These are phyloP conservation scores for Atta texana DNA, from an alignment of 1,140 invertebrate species.

Conservation along the genomic window DNA sequence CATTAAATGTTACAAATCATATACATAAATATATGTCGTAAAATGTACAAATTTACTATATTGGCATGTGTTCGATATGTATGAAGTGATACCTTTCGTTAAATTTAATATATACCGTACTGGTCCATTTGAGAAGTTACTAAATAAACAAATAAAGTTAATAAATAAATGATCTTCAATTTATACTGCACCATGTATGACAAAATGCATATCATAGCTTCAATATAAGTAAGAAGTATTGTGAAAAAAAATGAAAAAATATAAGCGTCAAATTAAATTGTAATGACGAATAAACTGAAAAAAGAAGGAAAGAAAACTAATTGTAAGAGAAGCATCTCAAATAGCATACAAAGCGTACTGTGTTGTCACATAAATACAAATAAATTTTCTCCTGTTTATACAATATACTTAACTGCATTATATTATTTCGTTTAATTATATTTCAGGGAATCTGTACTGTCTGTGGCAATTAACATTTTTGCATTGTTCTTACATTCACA, in stretches of 20 bases:
- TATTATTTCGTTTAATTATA: conserved; percentile 34
- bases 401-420: conserved; percentile 3
- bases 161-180: conserved; percentile 30
- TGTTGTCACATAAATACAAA: conserved; percentile 68
- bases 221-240: conserved; percentile 56
- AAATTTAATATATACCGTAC: neutral
- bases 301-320: neutral
- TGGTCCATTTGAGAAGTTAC: neutral
- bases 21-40: conserved; percentile 14
- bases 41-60: conserved; percentile 15
- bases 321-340: conserved; percentile 44
- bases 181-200: conserved; percentile 36
- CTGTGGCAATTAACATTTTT: neutral
- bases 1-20: conserved; percentile 51
- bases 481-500: neutral
- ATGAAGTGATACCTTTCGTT: conserved; percentile 23
- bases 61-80: conserved; percentile 26
- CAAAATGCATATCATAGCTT: conserved; percentile 70
- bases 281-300: conserved; percentile 5
- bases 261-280: conserved; percentile 38
- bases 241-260: neutral
- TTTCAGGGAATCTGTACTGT: neutral
- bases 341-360: conserved; percentile 42
- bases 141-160: neutral
- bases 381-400: conserved; percentile 72